Percentiles rank a stretch among this genome's conserved stretches.
Conservation (phyloP, 2,888 invertebrate genomes). For the Sclerodermus sp. region DNA sequence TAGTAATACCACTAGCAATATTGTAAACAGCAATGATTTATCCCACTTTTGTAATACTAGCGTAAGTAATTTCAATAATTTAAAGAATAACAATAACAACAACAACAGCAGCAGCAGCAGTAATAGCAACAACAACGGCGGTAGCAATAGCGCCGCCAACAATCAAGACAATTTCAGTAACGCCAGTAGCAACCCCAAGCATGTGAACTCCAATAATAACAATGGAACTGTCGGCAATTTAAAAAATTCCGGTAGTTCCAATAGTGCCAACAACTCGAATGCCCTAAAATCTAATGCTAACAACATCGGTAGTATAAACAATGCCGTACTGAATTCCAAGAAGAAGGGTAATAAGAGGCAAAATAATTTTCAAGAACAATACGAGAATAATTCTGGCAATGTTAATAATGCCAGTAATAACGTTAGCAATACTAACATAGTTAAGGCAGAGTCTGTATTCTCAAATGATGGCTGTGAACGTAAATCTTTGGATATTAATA, state of each 20-base stretch:
- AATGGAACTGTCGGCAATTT: no score
- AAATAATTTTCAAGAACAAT: constrained; percentile 23
- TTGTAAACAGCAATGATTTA: constrained; percentile 14
- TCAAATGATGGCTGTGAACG: not conserved
- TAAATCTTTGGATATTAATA: not conserved
- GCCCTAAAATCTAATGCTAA: not conserved
- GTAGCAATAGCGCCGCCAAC: not conserved
- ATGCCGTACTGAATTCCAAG: constrained; percentile 24
- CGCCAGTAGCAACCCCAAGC: not conserved
- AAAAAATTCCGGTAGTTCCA: no score
- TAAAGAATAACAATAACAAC: not conserved
- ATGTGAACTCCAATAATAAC: no score
- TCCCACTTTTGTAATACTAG: constrained; percentile 8
- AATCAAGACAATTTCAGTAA: constrained; percentile 6
- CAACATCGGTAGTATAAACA: constrained; percentile 10
- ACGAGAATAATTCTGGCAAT: constrained; percentile 18
- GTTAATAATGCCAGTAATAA: not conserved
- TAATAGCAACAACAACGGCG: constrained; percentile 12
- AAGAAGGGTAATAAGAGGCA: constrained; percentile 34
- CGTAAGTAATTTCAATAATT: not conserved
- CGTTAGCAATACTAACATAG: no score
- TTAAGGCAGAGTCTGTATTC: not conserved
- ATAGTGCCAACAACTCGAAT: not conserved
- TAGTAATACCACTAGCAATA: constrained; percentile 19
- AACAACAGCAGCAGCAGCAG: not conserved